Base-by-base conservation (phyloP, 37 sponge, comb jelly and placozoan genomes). In the Crambe crambe region DNA sequence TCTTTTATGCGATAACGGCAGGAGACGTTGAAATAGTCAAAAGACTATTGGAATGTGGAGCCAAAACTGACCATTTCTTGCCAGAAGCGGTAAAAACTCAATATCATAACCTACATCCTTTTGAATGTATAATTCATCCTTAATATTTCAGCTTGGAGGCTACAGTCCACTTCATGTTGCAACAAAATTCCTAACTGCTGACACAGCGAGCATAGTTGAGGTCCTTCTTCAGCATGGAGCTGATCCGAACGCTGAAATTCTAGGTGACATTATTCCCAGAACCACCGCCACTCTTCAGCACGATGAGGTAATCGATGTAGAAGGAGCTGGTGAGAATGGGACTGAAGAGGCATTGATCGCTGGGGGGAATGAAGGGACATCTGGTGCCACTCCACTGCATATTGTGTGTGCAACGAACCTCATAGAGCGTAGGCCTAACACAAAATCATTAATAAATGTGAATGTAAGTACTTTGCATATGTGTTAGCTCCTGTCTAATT, bases 151-250 rank as follows among this genome's bases (percentile, higher is more conserved):
- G 72, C 10, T 72, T 17, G 72, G 72, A 42, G 72, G 72, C 9
- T 25, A 43, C 5, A n/a, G 3, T 43, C 68, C 20, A 5, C 68
- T 68, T 6, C 68, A 68, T 37, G 3, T 37, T 34, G 68, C 68
- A 5, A 37, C 21, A 15, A 34, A 8, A 3, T 21, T 10, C 35
- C 4, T 68, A 3, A 38, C 39, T 20, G 12, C 36, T 8, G 6
- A 20, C 68, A 38, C 68, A 35, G 10, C 40, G 30, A 37, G 4
- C 35, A 35, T 85, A 25, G 75, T 85, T 1, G 84, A 89, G 23
- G 18, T 79, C 4, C 76, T 95, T 2, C 80, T 95, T 77, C 51
- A 88, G 42, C 47, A 73, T 43, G 87, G 86, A 26, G 92, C 87
- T 43, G 80, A 95, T 32, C 86, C 89, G 2, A 85, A 87, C 58